Base-by-base conservation (phyloP, 2,797 vertebrate species). In the Oryzias dopingdopingensis region DNA sequence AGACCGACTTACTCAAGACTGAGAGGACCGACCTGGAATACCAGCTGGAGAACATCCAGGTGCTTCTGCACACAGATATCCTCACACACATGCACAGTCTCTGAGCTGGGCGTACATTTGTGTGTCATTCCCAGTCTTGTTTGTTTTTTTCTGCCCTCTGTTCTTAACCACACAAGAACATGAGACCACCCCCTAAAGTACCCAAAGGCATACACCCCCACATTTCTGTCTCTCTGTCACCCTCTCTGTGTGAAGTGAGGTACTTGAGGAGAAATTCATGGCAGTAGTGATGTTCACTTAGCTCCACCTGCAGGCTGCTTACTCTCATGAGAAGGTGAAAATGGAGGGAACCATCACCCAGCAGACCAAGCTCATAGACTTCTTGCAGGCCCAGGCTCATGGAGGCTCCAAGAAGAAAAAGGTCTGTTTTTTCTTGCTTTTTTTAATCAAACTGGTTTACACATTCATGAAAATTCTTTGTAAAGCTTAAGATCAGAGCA, bases 301-400 rank as follows among this genome's bases (percentile, higher is more conserved):
- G 82, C 86, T 85, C 87, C 85, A 86, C 86, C 89, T 89, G 74
- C 89, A 99, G 97, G 96, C 96, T 74, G 95, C 98, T 59, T 99
- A 96, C 90, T 98, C 96, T 79, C 96, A 99, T 66, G 97, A 99
- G 88, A 98, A 98, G 85, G 96, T 99, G 85, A 99, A 99, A 90
- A 98, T 99, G 97, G 96, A 98, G 80, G 97, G 97, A 58, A 99
- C 97, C 70, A 99, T 99, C 90, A 96, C 96, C 63, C 97, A 99
- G 81, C 97, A 99, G 90, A 99, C 96, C 83, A 99, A 99, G 85
- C 95, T 99, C 76, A 99, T 99, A 50, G 97, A 99, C 89, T 99
- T 99, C 82, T 92, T 99, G 42, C 97, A 99, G 88, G 91, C 96
- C 77, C 97, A 98, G 90, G 96, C 97, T 71, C 97, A 98, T 16